Percentiles rank a stretch among this genome's conserved stretches.
These are phyloP conservation scores for Leptinotarsa rubiginosa DNA, from an alignment of 2,888 invertebrate species.

Conservation along the genomic window DNA sequence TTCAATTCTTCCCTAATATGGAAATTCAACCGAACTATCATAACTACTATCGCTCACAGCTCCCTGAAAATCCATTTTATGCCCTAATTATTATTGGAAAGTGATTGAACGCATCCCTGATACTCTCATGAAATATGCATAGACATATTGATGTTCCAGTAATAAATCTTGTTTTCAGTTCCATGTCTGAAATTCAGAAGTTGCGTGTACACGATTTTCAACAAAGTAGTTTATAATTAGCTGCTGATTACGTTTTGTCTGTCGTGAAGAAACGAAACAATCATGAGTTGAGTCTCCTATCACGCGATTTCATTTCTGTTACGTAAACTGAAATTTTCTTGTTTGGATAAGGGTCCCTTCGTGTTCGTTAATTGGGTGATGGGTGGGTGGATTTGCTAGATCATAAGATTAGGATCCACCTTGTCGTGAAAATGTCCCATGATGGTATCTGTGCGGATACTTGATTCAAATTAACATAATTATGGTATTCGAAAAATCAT, in stretches of 20 bases:
- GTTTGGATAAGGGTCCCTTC: conserved; percentile 30
- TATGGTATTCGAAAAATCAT: no score
- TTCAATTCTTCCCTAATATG: not conserved
- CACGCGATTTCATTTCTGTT: conserved; percentile 34
- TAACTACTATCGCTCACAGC: not conserved
- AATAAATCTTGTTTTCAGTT: conserved; percentile 35
- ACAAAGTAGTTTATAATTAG: conserved; percentile 43
- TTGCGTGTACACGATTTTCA: conserved; percentile 38
- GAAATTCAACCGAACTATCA: not conserved
- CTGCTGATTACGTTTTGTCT: conserved; percentile 41
- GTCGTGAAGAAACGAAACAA: conserved; percentile 41
- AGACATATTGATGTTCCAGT: conserved; percentile 35
- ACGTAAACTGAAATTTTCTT: conserved; percentile 32
- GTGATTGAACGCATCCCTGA: conserved; percentile 17
- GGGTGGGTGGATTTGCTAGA: conserved; percentile 8
- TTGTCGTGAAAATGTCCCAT: no score
- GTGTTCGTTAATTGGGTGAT: conserved; percentile 37
- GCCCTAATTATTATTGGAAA: not conserved
- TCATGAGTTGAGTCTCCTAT: conserved; percentile 32
- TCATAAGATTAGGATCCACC: not conserved
- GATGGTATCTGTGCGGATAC: no score
- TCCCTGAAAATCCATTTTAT: not conserved
- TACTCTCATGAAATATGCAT: conserved; percentile 38
- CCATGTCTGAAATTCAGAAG: conserved; percentile 30
- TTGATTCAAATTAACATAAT: no score